Evolutionary conservation across 2,888 invertebrate genomes (phyloP), one percentile per base, ranked within the genome.

Genomic region (Trichopria drosophilae): DNA sequence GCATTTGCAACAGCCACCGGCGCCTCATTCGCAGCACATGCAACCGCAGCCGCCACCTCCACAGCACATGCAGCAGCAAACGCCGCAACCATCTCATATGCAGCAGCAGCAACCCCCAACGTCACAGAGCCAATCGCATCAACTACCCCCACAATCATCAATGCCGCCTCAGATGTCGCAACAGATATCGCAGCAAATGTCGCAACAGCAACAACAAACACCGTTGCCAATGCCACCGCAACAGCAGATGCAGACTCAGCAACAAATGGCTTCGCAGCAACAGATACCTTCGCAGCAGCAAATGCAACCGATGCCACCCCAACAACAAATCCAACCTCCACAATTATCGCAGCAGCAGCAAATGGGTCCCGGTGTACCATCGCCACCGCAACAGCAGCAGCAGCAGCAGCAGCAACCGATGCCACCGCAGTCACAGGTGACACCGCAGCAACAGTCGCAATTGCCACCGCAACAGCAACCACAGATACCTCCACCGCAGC

Each of bases 161-260:
- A 54, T 37, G 3, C 46, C 34, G 16, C 53, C 24, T 2, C 58
- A 45, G 16, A 34, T 19, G 20, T 45, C 23, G 13, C 16, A 28
- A 20, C 44, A 47, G 37, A 45, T 19, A n/a, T 20, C 28, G 13
- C 40, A 26, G 20, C 40, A 20, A 13, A 26, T 18, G 18, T 36
- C 43, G n/a, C 41, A 22, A 10, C 39, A 12, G 29, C 53, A 31
- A 18, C 71, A 58, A 28, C 64, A 15, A n/a, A 72, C 80, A 75
- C 80, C 80, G 3, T 71, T 59, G 26, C 64, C 12, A 72, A 80
- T 75, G 80, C 80, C 76, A 80, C 78, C 71, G 1, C 75, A 71
- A 2, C 76, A 70, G 72, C 28, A 71, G 66, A 52, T 63, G 69
- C 3, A 72, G 20, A 72, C 65, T 39, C 62, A 59, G n/a, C 58